Percentiles rank a stretch among this genome's conserved stretches.
Conservation (phyloP, 2,797 vertebrate genomes). For the Rousettus madagascariensis region DNA sequence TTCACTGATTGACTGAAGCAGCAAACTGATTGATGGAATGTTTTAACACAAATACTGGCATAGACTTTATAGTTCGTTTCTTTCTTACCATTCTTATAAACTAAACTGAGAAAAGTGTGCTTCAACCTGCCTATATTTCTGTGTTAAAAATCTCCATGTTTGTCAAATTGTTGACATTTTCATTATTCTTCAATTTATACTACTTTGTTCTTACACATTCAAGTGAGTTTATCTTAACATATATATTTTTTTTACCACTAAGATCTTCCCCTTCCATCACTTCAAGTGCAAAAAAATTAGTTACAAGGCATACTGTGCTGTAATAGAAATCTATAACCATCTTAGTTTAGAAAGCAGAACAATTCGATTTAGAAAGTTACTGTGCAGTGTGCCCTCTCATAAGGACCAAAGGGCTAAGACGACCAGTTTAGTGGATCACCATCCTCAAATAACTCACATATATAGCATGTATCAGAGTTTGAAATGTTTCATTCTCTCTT, state of each 20-base stretch:
- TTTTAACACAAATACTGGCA: not conserved
- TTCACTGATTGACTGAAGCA: not conserved
- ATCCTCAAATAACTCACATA: not conserved
- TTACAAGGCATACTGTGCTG: not conserved
- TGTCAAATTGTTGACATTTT: constrained; percentile 28
- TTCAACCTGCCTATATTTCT: not conserved
- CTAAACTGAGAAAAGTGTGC: not conserved
- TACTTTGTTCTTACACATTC: not conserved
- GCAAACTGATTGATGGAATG: not conserved
- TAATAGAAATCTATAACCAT: not conserved
- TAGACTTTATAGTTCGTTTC: not conserved
- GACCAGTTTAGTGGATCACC: not conserved
- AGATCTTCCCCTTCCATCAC: not conserved
- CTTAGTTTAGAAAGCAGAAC: not conserved
- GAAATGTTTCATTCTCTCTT: not conserved
- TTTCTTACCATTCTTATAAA: not conserved
- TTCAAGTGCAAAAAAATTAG: not conserved
- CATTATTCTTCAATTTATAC: not conserved
- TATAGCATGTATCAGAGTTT: not conserved
- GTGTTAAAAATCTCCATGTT: not conserved
- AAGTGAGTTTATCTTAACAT: not conserved
- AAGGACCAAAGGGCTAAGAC: not conserved
- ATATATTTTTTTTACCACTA: not conserved
- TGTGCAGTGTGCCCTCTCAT: not conserved
- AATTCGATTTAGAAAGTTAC: not conserved